phyloP scores from a whole-genome alignment of 2,797 vertebrate species.

The Pelodytes ibericus region DNA sequence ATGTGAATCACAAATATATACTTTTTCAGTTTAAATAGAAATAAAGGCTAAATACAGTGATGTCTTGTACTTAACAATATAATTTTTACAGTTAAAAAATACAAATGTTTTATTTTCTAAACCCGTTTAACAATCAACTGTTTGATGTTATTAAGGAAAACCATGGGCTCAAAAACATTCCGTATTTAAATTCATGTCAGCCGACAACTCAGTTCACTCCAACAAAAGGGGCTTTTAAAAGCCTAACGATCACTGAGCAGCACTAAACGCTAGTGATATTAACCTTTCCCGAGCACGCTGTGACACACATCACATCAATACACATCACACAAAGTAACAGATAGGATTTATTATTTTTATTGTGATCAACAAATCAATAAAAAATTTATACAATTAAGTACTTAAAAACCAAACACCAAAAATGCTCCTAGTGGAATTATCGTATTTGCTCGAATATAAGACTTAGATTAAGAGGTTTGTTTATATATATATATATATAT shows the following conservation, averaged over 20 bases:
- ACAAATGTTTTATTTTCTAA: neutral
- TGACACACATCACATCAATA: neutral
- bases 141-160: constrained; percentile 32
- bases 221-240: constrained; percentile 43
- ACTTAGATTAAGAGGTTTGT: too few species aligned
- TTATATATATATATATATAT: too few species aligned
- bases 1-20: neutral
- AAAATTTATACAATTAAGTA: too few species aligned
- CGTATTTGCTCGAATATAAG: too few species aligned
- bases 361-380: too few species aligned
- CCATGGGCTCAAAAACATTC: constrained; percentile 23
- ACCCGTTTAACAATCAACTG: neutral
- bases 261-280: constrained; percentile 7
- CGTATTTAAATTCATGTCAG: constrained; percentile 48
- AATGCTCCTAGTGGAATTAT: too few species aligned
- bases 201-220: constrained; percentile 6
- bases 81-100: neutral
- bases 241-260: constrained; percentile 1
- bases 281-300: constrained; percentile 5
- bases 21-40: neutral
- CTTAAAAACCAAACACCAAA: too few species aligned
- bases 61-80: neutral
- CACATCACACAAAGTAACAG: too few species aligned
- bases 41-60: neutral
- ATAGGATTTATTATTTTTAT: too few species aligned